phyloP scores from a whole-genome alignment of 2,888 invertebrate genomes.

The Vesta saturnalis region DNA sequence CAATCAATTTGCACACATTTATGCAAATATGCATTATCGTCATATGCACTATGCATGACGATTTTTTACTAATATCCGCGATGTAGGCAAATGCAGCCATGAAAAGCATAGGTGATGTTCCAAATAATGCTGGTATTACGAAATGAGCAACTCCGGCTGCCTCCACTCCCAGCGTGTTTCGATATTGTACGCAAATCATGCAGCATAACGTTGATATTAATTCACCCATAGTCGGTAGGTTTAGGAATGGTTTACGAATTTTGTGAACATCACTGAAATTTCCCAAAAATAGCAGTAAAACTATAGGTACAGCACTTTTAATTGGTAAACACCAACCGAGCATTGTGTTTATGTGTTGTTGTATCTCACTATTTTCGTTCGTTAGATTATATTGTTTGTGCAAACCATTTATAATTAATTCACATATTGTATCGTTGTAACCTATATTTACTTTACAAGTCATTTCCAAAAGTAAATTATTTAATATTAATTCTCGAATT shows the following conservation, averaged over 20 bases:
- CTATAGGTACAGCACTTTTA: constrained; percentile 55
- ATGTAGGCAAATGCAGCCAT: constrained; percentile 60
- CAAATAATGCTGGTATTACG: constrained; percentile 67
- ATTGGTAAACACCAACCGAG: constrained; percentile 56
- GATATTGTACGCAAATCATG: constrained; percentile 64
- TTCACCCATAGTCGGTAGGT: constrained; percentile 58
- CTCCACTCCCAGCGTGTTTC: constrained; percentile 65
- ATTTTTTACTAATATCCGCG: constrained; percentile 63
- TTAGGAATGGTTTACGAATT: constrained; percentile 57
- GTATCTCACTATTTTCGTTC: constrained; percentile 51
- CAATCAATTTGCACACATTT: constrained; percentile 49
- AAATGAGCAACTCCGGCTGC: constrained; percentile 66
- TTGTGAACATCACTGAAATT: constrained; percentile 59
- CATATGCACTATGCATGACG: constrained; percentile 69
- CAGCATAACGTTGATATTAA: constrained; percentile 63
- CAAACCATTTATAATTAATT: constrained; percentile 54
- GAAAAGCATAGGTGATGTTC: constrained; percentile 64
- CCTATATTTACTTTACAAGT: constrained; percentile 66
- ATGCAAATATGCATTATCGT: constrained; percentile 64
- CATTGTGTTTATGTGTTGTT: constrained; percentile 62
- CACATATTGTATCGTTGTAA: constrained; percentile 64
- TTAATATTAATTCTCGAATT: constrained; percentile 55
- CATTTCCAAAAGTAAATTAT: constrained; percentile 67
- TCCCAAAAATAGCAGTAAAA: constrained; percentile 57
- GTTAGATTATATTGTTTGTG: neutral